These are phyloP conservation scores for Pachypanchax playfairii DNA, from an alignment of 2,113 vertebrate genomes.

Conservation along the genomic window DNA sequence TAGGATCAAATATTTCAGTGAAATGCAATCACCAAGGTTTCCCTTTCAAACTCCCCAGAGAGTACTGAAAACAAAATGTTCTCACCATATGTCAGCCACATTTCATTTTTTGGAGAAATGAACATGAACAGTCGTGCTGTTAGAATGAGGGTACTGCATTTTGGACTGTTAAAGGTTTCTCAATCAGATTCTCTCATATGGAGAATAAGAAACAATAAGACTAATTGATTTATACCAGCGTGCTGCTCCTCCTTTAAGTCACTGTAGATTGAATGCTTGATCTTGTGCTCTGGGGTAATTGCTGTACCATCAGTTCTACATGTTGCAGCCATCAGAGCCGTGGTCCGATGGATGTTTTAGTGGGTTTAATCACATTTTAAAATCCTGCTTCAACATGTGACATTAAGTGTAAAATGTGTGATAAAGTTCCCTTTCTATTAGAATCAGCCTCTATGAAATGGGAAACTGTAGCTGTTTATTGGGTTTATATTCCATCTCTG, in stretches of 20 bases:
- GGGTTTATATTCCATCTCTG: not conserved
- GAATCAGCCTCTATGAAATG: not conserved
- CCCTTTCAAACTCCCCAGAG: constrained; percentile 8
- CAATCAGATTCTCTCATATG: too few relatives aligned
- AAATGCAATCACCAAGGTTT: constrained; percentile 32
- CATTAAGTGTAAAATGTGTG: not conserved
- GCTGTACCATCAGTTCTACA: too few relatives aligned
- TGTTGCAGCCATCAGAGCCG: too few relatives aligned
- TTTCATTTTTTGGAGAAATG: constrained; percentile 8
- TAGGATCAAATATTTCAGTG: constrained; percentile 8
- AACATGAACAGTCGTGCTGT: not conserved
- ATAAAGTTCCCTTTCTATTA: not conserved
- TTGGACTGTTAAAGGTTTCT: too few relatives aligned
- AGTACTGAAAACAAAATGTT: constrained; percentile 33
- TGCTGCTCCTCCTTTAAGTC: too few relatives aligned
- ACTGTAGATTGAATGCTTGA: too few relatives aligned
- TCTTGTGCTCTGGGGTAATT: too few relatives aligned
- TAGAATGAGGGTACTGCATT: not conserved
- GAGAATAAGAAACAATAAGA: too few relatives aligned
- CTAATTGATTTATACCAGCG: too few relatives aligned
- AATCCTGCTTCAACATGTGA: not conserved
- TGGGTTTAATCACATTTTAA: too few relatives aligned
- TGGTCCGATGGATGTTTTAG: too few relatives aligned
- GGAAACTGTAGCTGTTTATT: not conserved
- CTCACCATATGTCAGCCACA: constrained; percentile 15